These are phyloP conservation scores for Wiebesia pumilae DNA, from an alignment of 1,140 invertebrate genomes.

Conservation along the genomic window DNA sequence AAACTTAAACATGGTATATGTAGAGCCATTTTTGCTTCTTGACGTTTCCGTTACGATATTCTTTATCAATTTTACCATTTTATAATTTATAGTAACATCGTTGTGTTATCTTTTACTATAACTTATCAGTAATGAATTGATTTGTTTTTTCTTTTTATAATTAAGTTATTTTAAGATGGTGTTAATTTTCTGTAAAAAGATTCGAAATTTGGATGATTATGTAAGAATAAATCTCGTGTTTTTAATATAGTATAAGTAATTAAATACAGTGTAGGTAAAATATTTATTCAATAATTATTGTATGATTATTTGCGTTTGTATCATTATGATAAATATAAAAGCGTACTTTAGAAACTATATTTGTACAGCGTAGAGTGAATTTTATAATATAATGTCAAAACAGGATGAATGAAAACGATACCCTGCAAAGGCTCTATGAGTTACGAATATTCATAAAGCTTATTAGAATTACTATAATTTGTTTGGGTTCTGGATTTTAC, in stretches of 20 bases:
- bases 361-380: constrained; percentile 45
- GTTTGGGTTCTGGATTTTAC: constrained; percentile 23
- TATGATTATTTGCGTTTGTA: constrained; percentile 5
- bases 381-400: constrained; percentile 24
- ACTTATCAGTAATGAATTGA: background rate
- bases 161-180: constrained; percentile 21
- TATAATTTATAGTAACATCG: background rate
- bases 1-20: background rate
- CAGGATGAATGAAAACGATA: constrained; percentile 23
- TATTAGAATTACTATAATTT: constrained; percentile 1
- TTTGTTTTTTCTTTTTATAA: background rate
- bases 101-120: background rate
- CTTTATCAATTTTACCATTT: background rate
- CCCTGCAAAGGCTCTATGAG: background rate
- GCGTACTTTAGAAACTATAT: background rate
- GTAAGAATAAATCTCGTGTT: background rate
- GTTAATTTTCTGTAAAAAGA: background rate
- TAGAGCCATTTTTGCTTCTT: background rate
- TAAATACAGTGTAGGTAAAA: background rate
- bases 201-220: background rate
- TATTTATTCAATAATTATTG: constrained; percentile 38
- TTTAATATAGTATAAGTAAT: constrained; percentile 7
- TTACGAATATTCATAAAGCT: background rate
- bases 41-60: background rate
- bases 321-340: background rate